These are phyloP conservation scores for Drosophila nr. fundita DNA, from an alignment of 2,888 invertebrate species.

Conservation along the genomic window DNA sequence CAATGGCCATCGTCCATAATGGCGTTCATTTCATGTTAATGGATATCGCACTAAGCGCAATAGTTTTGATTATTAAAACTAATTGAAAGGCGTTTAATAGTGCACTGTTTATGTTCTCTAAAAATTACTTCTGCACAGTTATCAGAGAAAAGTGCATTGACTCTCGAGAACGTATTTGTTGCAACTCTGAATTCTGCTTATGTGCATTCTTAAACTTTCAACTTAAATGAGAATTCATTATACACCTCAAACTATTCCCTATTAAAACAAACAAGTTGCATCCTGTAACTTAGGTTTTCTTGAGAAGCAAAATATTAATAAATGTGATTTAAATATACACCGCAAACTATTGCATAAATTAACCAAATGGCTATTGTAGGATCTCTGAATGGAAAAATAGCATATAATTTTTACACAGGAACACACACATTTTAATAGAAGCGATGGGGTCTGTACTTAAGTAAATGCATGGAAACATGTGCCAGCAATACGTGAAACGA, in stretches of 20 bases:
- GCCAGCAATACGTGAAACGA: conserved; percentile 72
- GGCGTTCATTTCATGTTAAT: conserved; percentile 70
- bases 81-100: conserved; percentile 75
- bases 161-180: background rate
- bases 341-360: background rate
- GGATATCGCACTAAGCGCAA: conserved; percentile 69
- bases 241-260: background rate
- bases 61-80: conserved; percentile 76
- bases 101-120: conserved; percentile 49
- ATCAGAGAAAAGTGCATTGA: background rate
- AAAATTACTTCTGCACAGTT: background rate
- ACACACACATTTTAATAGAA: background rate
- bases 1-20: conserved; percentile 50
- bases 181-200: background rate
- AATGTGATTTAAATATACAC: background rate
- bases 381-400: background rate
- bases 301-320: background rate
- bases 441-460: conserved; percentile 39
- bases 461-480: conserved; percentile 64
- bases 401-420: background rate
- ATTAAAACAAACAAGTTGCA: background rate
- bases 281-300: background rate
- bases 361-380: background rate
- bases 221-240: background rate
- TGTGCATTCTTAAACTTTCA: background rate